A percentile compares a stretch with the other conserved stretches of the same genome.
These are phyloP conservation scores for Phaenicophaeus curvirostris DNA, from an alignment of 2,797 vertebrate species.

Conservation along the genomic window DNA sequence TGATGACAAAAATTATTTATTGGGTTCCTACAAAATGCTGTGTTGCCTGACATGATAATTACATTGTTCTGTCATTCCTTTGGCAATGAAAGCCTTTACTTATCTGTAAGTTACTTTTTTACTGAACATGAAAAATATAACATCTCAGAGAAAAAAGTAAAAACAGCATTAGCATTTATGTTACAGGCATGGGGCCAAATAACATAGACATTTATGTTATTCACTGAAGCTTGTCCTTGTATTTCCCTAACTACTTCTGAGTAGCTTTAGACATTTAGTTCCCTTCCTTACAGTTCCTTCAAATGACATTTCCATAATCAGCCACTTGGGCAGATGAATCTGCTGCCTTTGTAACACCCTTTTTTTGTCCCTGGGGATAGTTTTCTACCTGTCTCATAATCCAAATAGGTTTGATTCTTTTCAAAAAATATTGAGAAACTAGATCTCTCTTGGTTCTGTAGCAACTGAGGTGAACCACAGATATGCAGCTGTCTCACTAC, in stretches of 20 bases:
- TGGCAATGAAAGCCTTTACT: conserved; percentile 32
- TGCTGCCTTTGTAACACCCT: not conserved
- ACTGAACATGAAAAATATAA: not conserved
- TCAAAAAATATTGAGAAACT: not conserved
- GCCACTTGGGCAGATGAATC: not conserved
- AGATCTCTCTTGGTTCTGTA: not conserved
- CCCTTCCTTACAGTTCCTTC: not conserved
- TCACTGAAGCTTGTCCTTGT: not conserved
- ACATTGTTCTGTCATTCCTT: conserved; percentile 26
- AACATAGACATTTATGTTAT: not conserved
- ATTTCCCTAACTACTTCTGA: not conserved
- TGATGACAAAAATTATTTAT: conserved; percentile 40
- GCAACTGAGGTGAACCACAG: not conserved
- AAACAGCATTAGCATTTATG: not conserved
- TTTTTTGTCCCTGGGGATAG: not conserved
- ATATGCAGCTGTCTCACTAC: not conserved
- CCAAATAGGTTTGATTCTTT: not conserved
- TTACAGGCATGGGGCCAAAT: not conserved
- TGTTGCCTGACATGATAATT: conserved; percentile 14
- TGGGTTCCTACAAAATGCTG: conserved; percentile 34
- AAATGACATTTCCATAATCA: not conserved
- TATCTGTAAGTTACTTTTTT: conserved; percentile 11
- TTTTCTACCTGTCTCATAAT: not conserved
- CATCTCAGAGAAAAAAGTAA: not conserved
- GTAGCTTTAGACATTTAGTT: not conserved